These are phyloP conservation scores for Solenopsis invicta DNA, from an alignment of 1,140 invertebrate genomes.

Conservation along the genomic window DNA sequence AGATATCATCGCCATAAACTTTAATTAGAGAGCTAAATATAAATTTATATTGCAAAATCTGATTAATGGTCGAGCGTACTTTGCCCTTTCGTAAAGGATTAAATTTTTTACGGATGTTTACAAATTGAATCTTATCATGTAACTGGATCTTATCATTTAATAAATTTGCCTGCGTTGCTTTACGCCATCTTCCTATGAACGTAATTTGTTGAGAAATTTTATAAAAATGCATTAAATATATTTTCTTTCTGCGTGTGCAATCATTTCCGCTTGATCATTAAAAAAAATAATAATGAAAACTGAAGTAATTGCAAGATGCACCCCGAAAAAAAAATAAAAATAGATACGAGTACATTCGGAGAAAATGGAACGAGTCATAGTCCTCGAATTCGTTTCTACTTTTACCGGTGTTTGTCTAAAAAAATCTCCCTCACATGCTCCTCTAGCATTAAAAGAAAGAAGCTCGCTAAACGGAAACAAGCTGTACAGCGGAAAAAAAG, in stretches of 20 bases:
- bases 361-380: background rate
- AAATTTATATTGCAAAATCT: constrained; percentile 9
- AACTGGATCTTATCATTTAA: background rate
- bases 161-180: background rate
- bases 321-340: background rate
- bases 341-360: background rate
- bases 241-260: background rate
- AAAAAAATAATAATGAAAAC: background rate
- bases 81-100: constrained; percentile 2
- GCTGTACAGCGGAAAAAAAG: constrained; percentile 2
- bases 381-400: background rate
- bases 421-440: background rate
- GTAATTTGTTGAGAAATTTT: background rate
- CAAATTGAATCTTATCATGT: background rate
- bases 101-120: background rate
- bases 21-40: constrained; percentile 2
- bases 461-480: background rate
- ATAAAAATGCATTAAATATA: background rate
- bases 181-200: background rate
- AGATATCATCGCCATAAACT: background rate
- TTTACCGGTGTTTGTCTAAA: background rate
- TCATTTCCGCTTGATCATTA: background rate
- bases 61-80: background rate
- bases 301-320: background rate
- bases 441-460: background rate